Evolutionary conservation across 2,888 invertebrate species (phyloP), one percentile per base, ranked within the genome.

Genomic region (Leptinotarsa peninsularis): DNA sequence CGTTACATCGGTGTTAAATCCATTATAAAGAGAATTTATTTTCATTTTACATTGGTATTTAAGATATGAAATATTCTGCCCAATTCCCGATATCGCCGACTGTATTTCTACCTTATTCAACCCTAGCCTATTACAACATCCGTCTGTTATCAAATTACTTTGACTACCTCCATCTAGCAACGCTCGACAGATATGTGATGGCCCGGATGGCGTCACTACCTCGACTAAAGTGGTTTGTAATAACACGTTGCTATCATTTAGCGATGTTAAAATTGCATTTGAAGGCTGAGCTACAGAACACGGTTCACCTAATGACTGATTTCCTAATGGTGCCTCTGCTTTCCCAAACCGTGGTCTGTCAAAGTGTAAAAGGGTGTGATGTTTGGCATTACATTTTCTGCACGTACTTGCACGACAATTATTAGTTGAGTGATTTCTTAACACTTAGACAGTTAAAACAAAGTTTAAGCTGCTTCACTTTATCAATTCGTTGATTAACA

Each of bases 371-470:
- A 67, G 58, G 15, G 72, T 72, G 66, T 66, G 27, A 56, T 67
- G 72, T 54, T 33, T 66, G 3, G 23, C 14, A 4, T 72, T 52
- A 54, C 67, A 72, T 56, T 67, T 66, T 56, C 49, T 52, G 15
- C 72, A 67, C 7, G 4, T 14, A 54, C 66, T 23, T 50, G 67
- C 17, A 18, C 43, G 54, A 67, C 67, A 72, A 14, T 17, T 27
- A 23, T 67, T 67, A 13, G 21, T 58, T 23, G 56, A 21, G 56
- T 58, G 56, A 14, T 58, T 58, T 18, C 21, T n/a, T 21, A n/a
- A n/a, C n/a, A n/a, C 21, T 67, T 15, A 67, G 56, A 58, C 72
- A 72, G 15, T 72, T 67, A 5, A 56, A 33, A 54, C 67, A 72
- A 15, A 67, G 43, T 54, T 67, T 58, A 5, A 67, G 33, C 14